These are phyloP conservation scores for Aphidius colemani DNA, from an alignment of 2,888 invertebrate genomes.

Conservation along the genomic window DNA sequence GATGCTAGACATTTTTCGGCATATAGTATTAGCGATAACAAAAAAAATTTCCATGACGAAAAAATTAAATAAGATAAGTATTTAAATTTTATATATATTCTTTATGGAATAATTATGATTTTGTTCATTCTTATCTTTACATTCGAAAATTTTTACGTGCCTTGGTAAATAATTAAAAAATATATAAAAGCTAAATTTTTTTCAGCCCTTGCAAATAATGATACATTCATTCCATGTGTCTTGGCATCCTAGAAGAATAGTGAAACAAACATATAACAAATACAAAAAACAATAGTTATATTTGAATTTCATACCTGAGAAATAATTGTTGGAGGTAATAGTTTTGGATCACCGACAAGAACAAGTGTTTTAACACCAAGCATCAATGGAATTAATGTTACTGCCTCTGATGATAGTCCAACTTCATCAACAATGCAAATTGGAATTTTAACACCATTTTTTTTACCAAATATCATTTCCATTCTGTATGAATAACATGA, in stretches of 20 bases:
- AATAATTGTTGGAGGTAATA: slow-evolving; percentile 79
- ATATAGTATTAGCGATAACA: too few species aligned
- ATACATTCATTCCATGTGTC: slow-evolving; percentile 71
- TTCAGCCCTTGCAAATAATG: slow-evolving; percentile 77
- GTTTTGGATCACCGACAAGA: slow-evolving; percentile 84
- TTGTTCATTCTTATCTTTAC: too few species aligned
- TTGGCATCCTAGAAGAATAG: slow-evolving; percentile 67
- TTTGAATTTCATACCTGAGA: not conserved
- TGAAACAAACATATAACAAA: too few species aligned
- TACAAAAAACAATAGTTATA: too few species aligned
- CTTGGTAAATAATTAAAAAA: too few species aligned
- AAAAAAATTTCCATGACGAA: too few species aligned
- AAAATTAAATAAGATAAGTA: too few species aligned
- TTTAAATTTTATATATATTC: too few species aligned
- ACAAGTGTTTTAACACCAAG: slow-evolving; percentile 76
- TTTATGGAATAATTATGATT: too few species aligned
- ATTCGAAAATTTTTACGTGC: too few species aligned
- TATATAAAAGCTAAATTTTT: too few species aligned
- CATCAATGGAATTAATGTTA: slow-evolving; percentile 77
- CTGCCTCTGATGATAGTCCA: slow-evolving; percentile 83
- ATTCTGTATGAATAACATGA: slow-evolving; percentile 58
- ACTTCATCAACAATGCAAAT: slow-evolving; percentile 84
- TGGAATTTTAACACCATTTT: slow-evolving; percentile 32
- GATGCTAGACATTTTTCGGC: too few species aligned
- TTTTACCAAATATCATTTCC: slow-evolving; percentile 46